Conservation (phyloP, 2,113 vertebrate genomes). For the Megaleporinus macrocephalus region DNA sequence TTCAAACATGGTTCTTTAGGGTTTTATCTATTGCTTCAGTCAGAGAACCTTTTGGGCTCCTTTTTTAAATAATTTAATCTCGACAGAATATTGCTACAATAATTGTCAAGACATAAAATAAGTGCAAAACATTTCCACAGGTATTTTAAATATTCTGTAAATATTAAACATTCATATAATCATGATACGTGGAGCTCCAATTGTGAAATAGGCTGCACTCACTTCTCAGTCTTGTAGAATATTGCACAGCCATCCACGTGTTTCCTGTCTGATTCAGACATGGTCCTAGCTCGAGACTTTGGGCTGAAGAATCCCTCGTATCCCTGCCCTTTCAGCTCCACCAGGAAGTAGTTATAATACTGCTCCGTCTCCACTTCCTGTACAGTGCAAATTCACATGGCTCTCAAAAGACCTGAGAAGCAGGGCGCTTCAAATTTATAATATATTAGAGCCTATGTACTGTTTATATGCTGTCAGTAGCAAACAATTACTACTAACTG, state of each 20-base stretch:
- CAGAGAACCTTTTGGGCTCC: no score
- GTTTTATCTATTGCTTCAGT: no score
- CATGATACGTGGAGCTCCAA: not conserved
- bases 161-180: no score
- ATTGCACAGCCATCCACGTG: slow-evolving; percentile 97
- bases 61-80: no score
- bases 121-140: no score
- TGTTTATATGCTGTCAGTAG: no score
- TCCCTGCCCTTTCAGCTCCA: slow-evolving; percentile 94
- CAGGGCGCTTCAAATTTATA: not conserved
- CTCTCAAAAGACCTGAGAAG: not conserved
- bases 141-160: no score
- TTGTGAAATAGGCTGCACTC: slow-evolving; percentile 59
- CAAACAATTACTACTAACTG: no score
- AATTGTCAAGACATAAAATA: no score
- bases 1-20: no score
- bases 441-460: not conserved
- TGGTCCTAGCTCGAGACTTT: slow-evolving; percentile 96
- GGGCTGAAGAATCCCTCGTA: slow-evolving; percentile 98
- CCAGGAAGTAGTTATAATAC: slow-evolving; percentile 95
- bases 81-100: no score
- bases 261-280: slow-evolving; percentile 97
- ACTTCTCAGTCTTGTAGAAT: slow-evolving; percentile 97
- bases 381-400: slow-evolving; percentile 17
- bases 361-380: slow-evolving; percentile 98